Conservation (phyloP, 1,140 invertebrate species). For the Riptortus pedestris region DNA sequence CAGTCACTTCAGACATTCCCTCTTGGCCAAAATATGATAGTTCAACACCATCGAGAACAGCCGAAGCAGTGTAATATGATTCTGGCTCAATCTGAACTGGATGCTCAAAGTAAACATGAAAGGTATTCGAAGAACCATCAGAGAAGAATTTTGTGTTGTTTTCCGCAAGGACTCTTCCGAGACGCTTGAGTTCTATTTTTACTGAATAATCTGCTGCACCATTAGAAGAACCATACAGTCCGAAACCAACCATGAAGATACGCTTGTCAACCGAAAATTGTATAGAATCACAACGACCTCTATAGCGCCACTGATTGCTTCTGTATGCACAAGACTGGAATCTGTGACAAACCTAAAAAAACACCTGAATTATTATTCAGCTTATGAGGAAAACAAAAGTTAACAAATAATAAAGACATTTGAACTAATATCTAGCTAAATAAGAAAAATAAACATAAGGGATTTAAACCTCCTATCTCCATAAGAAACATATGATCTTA, state of each 20-base stretch:
- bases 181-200: conserved; percentile 77
- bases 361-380: conserved; percentile 28
- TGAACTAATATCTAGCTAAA: too few species aligned
- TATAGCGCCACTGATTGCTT: conserved; percentile 89
- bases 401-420: neutral
- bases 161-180: conserved; percentile 73
- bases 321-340: conserved; percentile 93
- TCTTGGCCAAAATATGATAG: conserved; percentile 92
- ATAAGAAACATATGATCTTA: too few species aligned
- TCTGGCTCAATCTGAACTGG: conserved; percentile 87
- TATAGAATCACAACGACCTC: conserved; percentile 82
- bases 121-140: conserved; percentile 85
- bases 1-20: conserved; percentile 80
- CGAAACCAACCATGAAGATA: conserved; percentile 87
- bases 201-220: conserved; percentile 84
- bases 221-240: conserved; percentile 82
- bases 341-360: conserved; percentile 70
- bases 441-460: too few species aligned
- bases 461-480: too few species aligned
- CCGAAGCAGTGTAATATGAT: conserved; percentile 81
- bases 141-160: conserved; percentile 88
- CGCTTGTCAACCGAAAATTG: conserved; percentile 86
- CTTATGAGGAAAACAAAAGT: too few species aligned
- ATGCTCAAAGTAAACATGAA: conserved; percentile 86
- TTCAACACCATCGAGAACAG: conserved; percentile 78